Percentiles rank a stretch among this genome's conserved stretches.
Evolutionary conservation across 2,888 invertebrate genomes (phyloP).

Genomic region (Stegana nigrithorax): DNA sequence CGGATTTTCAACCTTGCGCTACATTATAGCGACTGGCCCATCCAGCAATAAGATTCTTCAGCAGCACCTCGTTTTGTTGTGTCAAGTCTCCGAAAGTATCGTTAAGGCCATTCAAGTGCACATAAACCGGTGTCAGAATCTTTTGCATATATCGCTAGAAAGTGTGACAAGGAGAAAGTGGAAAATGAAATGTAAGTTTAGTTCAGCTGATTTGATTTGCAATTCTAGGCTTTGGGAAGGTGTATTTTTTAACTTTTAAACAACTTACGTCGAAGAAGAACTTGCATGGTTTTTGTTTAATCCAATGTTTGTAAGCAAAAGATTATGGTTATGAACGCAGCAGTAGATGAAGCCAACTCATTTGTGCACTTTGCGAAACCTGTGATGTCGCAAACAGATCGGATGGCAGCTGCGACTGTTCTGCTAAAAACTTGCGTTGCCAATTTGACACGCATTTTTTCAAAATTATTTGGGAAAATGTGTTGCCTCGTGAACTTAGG

Average conservation of each 20-base stretch:
- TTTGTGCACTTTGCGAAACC: too few species aligned
- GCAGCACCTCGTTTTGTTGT: slow-evolving; percentile 73
- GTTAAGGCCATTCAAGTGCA: slow-evolving; percentile 72
- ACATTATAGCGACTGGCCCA: slow-evolving; percentile 76
- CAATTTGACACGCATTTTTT: too few species aligned
- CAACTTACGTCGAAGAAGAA: slow-evolving; percentile 14
- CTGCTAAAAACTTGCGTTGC: too few species aligned
- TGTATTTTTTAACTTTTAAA: too few species aligned
- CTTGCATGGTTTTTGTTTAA: neutral
- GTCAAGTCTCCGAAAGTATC: slow-evolving; percentile 66
- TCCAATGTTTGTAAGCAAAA: too few species aligned
- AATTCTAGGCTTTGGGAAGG: too few species aligned
- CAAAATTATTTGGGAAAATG: too few species aligned
- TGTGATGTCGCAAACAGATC: too few species aligned
- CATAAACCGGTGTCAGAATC: slow-evolving; percentile 75
- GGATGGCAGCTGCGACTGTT: too few species aligned
- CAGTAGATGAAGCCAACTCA: too few species aligned
- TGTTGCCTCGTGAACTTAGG: too few species aligned
- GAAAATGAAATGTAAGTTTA: neutral
- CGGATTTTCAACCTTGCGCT: slow-evolving; percentile 71
- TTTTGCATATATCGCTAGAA: slow-evolving; percentile 74
- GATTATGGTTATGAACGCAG: too few species aligned
- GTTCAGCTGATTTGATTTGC: neutral
- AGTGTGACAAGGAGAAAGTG: neutral
- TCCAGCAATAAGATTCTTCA: slow-evolving; percentile 70